A percentile compares a stretch with the other conserved stretches of the same genome.
Conservation (phyloP, 2,888 invertebrate genomes). For the Hydraecia micacea region DNA sequence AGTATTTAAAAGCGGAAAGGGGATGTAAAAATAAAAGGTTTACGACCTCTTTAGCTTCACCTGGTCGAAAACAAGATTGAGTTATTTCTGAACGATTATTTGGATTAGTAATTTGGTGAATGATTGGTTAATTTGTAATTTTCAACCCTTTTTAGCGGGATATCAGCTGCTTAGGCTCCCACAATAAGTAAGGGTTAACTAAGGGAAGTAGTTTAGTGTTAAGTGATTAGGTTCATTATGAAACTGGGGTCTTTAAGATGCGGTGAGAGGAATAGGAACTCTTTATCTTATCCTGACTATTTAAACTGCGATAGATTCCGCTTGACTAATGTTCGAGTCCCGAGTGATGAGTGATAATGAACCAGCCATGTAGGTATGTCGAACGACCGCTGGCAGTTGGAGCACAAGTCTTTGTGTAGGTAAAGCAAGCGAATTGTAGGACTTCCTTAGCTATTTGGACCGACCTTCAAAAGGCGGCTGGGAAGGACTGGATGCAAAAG, state of each 20-base stretch:
- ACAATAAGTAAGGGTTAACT: constrained; percentile 44
- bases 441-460: not conserved
- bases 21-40: constrained; percentile 70
- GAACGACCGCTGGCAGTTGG: not conserved
- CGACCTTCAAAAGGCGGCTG: not conserved
- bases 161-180: constrained; percentile 55
- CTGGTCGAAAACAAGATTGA: constrained; percentile 62
- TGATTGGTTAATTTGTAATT: constrained; percentile 63
- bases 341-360: not conserved
- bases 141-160: constrained; percentile 54
- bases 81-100: constrained; percentile 64
- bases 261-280: not conserved
- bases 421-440: not conserved
- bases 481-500: not conserved
- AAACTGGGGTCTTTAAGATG: not conserved
- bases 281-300: not conserved
- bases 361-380: not conserved
- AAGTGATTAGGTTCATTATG: constrained; percentile 18
- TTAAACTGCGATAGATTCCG: not conserved
- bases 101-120: constrained; percentile 54
- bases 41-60: constrained; percentile 52
- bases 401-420: not conserved
- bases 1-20: constrained; percentile 69
- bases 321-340: not conserved
- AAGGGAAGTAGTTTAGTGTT: constrained; percentile 29